phyloP scores from a whole-genome alignment of 2,797 vertebrate species.

The Pristis pectinata region DNA sequence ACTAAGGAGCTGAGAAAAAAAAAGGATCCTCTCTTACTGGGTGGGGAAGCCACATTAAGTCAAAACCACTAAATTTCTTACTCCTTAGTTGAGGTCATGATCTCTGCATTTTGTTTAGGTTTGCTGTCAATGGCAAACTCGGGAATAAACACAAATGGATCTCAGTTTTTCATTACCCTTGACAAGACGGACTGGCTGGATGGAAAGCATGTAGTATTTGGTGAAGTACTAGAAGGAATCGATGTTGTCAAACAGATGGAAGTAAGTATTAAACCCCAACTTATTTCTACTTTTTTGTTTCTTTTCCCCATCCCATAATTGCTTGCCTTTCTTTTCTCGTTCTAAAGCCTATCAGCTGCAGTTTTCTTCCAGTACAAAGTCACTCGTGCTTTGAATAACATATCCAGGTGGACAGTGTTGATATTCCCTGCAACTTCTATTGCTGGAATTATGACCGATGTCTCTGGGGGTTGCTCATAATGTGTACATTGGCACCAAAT shows the following conservation, averaged over 20 bases:
- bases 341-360: background rate
- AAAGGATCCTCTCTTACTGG: background rate
- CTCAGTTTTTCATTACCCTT: slow-evolving; percentile 89
- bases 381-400: background rate
- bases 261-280: slow-evolving; percentile 52
- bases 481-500: background rate
- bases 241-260: slow-evolving; percentile 85
- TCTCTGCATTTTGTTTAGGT: slow-evolving; percentile 51
- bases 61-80: background rate
- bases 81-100: background rate
- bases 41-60: background rate
- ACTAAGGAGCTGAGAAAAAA: background rate
- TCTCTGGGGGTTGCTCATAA: background rate
- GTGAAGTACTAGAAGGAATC: slow-evolving; percentile 87
- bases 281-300: background rate
- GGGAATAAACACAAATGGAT: slow-evolving; percentile 78
- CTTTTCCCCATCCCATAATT: background rate
- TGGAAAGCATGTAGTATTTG: slow-evolving; percentile 90
- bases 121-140: slow-evolving; percentile 90
- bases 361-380: accelerated
- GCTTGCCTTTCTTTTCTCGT: background rate
- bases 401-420: background rate
- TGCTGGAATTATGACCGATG: background rate
- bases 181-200: slow-evolving; percentile 93
- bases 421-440: background rate